phyloP scores from a whole-genome alignment of 2,888 invertebrate genomes.

The Labia minor region DNA sequence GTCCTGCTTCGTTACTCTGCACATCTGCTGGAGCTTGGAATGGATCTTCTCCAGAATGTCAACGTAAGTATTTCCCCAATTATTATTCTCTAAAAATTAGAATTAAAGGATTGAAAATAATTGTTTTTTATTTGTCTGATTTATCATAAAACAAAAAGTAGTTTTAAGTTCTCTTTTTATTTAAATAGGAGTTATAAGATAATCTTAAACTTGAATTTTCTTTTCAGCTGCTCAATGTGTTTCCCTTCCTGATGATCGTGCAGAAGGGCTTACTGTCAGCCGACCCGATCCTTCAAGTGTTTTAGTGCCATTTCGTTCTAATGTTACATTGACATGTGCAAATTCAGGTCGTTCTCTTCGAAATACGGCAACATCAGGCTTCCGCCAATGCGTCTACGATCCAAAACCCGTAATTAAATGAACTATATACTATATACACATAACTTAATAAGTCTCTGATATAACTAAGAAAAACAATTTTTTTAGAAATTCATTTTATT shows the following conservation, averaged over 20 bases:
- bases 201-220: too few relatives aligned
- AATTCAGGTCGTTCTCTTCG: conserved; percentile 65
- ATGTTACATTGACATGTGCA: conserved; percentile 75
- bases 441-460: conserved; percentile 9
- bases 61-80: conserved; percentile 62
- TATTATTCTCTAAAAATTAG: conserved; percentile 19
- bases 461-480: too few relatives aligned
- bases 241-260: conserved; percentile 76
- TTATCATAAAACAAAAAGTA: conserved; percentile 19
- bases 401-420: conserved; percentile 62
- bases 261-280: conserved; percentile 69
- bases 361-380: conserved; percentile 69
- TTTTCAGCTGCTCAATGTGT: conserved; percentile 77
- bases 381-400: conserved; percentile 92
- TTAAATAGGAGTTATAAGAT: too few relatives aligned
- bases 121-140: conserved; percentile 18
- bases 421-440: too few relatives aligned
- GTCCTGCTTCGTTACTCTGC: conserved; percentile 74
- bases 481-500: conserved; percentile 16
- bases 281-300: conserved; percentile 73
- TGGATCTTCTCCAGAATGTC: conserved; percentile 83
- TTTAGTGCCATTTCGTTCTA: conserved; percentile 77
- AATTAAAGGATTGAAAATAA: background rate
- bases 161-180: conserved; percentile 21
- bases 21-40: conserved; percentile 88